Conservation (phyloP, 2,797 vertebrate species). For the Etheostoma nigrum region DNA sequence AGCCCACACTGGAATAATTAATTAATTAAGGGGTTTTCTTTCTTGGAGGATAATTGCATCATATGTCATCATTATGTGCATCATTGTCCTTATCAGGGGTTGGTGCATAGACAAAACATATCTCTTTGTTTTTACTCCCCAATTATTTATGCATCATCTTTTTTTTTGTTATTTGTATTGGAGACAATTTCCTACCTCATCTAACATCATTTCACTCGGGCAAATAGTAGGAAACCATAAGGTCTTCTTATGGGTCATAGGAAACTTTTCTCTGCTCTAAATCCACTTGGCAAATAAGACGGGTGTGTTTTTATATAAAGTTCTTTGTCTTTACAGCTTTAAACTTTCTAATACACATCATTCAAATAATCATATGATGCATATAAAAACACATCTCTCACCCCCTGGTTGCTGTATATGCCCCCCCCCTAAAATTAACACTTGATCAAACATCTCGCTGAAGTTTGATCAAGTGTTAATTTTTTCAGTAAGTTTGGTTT, state of each 20-base stretch:
- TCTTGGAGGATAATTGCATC: background rate
- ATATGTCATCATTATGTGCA: background rate
- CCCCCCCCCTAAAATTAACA: no score
- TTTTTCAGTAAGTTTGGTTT: no score
- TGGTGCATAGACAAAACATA: no score
- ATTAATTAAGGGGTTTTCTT: conserved; percentile 1
- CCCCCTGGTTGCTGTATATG: no score
- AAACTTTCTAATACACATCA: background rate
- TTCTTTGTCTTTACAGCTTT: background rate
- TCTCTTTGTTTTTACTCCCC: conserved; percentile 43
- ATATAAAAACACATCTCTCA: background rate
- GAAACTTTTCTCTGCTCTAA: background rate
- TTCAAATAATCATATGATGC: background rate
- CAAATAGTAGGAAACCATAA: background rate
- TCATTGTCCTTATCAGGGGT: no score
- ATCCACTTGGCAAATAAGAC: background rate
- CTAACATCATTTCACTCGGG: conserved; percentile 10
- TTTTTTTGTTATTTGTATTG: conserved; percentile 25
- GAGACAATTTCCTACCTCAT: conserved; percentile 40
- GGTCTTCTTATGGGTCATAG: background rate
- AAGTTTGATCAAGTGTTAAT: no score
- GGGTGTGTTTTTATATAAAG: background rate
- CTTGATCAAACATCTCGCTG: no score
- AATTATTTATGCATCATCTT: conserved; percentile 29
- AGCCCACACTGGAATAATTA: background rate